These are phyloP conservation scores for Asteroscopus sphinx DNA, from an alignment of 2,888 invertebrate species.

Conservation along the genomic window DNA sequence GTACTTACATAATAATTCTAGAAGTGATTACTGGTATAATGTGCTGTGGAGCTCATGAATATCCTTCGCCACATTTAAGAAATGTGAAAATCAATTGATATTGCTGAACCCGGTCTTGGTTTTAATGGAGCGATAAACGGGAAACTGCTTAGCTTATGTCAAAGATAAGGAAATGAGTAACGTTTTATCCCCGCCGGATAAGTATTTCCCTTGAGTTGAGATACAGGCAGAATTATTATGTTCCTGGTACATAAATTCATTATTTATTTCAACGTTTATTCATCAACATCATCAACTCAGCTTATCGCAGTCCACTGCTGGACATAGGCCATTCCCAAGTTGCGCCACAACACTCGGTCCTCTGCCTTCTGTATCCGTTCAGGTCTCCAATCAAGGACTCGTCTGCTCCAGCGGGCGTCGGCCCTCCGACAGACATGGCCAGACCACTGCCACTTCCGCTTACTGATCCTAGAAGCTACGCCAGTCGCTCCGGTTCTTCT, in stretches of 20 bases:
- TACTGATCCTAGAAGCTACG: too few species aligned
- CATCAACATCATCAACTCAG: constrained; percentile 16
- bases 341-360: too few species aligned
- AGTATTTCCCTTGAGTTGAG: constrained; percentile 41
- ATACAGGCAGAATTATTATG: constrained; percentile 32
- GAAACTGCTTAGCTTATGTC: constrained; percentile 26
- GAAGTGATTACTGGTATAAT: constrained; percentile 23
- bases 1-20: not conserved
- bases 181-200: constrained; percentile 41
- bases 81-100: constrained; percentile 35
- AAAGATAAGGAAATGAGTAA: constrained; percentile 38
- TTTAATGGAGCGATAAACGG: constrained; percentile 31
- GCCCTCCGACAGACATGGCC: too few species aligned
- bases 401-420: too few species aligned
- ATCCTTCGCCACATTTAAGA: constrained; percentile 10
- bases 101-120: constrained; percentile 21
- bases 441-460: too few species aligned
- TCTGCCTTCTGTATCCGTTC: too few species aligned
- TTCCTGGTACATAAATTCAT: constrained; percentile 9
- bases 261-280: constrained; percentile 15
- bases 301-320: too few species aligned
- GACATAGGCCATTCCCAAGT: too few species aligned
- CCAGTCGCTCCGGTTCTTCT: too few species aligned
- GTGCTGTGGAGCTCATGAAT: constrained; percentile 10
- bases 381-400: too few species aligned